phyloP scores from a whole-genome alignment of 2,113 vertebrate genomes.

The Grammomys surdaster region DNA sequence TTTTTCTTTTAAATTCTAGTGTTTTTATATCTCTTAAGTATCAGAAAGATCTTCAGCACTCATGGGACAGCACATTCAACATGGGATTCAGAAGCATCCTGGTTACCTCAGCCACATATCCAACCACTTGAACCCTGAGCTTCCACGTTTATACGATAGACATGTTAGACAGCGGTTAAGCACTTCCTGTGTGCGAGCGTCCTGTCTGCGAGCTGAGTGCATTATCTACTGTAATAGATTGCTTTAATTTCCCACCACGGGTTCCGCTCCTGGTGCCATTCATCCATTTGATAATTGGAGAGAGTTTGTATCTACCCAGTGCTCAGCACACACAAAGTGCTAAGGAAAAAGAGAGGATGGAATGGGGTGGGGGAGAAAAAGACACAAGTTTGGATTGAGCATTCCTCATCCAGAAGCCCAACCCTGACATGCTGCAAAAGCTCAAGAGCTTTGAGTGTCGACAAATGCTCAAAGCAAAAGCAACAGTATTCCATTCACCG shows the following conservation, averaged over 20 bases:
- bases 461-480: not conserved
- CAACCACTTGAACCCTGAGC: not conserved
- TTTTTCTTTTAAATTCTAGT: slow-evolving; percentile 43
- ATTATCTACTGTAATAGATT: slow-evolving; percentile 18
- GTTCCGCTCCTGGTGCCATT: not conserved
- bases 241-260: slow-evolving; percentile 54
- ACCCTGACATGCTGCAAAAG: not conserved
- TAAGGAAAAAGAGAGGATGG: not conserved
- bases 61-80: not conserved
- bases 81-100: not conserved
- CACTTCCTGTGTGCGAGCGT: not conserved
- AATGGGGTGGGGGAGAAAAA: not conserved
- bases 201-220: not conserved
- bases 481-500: not conserved
- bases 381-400: not conserved
- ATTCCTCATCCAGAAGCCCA: not conserved
- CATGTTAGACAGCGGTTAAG: slow-evolving; percentile 16
- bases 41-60: not conserved
- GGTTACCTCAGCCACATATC: not conserved
- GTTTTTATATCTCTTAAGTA: slow-evolving; percentile 38
- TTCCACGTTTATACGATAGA: not conserved
- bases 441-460: too few relatives aligned
- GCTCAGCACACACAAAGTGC: not conserved
- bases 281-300: not conserved
- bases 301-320: not conserved